Conservation (phyloP, 2,113 vertebrate genomes). For the Oryzias curvinotus region DNA sequence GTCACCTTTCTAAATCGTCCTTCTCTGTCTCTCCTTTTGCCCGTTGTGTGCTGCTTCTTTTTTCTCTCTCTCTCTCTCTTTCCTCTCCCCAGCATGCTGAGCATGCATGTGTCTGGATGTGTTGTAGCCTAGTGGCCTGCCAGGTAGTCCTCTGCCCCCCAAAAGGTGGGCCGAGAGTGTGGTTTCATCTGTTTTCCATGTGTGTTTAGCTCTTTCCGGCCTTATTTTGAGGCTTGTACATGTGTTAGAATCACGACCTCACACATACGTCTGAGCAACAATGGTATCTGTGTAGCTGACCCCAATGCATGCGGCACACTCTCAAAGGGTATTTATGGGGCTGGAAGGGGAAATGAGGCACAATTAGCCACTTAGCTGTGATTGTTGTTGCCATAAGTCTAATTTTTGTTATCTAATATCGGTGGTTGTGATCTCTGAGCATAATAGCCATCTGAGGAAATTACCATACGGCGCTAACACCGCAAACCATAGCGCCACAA, state of each 20-base stretch:
- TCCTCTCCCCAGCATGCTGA: constrained; percentile 6
- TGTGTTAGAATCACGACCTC: background rate
- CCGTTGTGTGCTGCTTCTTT: background rate
- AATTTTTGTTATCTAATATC: constrained; percentile 25
- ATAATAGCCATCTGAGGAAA: constrained; percentile 45
- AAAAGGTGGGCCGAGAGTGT: constrained; percentile 16
- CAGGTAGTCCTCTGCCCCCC: constrained; percentile 60
- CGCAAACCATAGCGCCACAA: background rate
- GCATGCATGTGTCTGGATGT: constrained; percentile 9
- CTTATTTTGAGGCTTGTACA: background rate
- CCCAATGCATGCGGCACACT: background rate
- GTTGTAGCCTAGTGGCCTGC: constrained; percentile 21
- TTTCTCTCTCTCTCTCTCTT: background rate
- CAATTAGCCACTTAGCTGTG: constrained; percentile 19
- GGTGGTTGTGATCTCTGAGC: constrained; percentile 20
- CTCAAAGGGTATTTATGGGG: constrained; percentile 5
- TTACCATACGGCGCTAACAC: constrained; percentile 26
- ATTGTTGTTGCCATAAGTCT: constrained; percentile 33
- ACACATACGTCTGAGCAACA: constrained; percentile 27
- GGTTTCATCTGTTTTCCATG: constrained; percentile 40
- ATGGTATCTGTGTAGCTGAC: background rate
- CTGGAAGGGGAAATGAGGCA: constrained; percentile 35
- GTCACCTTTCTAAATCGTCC: constrained; percentile 25
- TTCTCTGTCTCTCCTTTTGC: constrained; percentile 1
- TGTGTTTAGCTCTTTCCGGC: constrained; percentile 6